Base-by-base conservation (phyloP, 2,113 vertebrate species). In the Bolborhynchus lineola region DNA sequence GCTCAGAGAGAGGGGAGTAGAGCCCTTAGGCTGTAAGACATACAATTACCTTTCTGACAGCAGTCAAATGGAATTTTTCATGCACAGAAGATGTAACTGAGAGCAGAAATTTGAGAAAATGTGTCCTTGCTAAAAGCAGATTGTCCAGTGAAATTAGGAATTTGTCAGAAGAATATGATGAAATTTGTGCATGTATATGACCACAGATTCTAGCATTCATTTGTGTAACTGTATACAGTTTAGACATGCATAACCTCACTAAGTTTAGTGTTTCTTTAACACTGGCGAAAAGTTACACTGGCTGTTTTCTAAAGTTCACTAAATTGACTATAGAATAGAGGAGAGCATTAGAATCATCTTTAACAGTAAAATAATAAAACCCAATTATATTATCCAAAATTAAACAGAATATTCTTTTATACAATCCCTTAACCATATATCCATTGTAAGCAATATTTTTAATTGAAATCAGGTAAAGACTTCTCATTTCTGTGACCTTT, bases 11-110 rank as follows among this genome's bases (percentile, higher is more conserved):
- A 87, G 46, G 69, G 78, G 41, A 88, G 42, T 7, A 84, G 68
- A 46, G 15, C 68, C 80, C 85, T 88, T 78, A 86, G 88, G 91
- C 83, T 75, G 39, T 60, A 49, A 86, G 55, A 94, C 50, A 60
- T 52, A 71, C 72, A 82, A 75, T 94, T 93, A 64, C 89, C 60
- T 89, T 92, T 60, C 82, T 78, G 65, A 82, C 80, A 86, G 33
- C 69, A 89, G 65, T n/a, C 72, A 89, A 92, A 92, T 91, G 39
- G 52, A 93, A 55, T 79, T 96, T 95, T 94, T 95, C 64, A 77
- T 3, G 5, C 67, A 76, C 69, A 57, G 85, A 77, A 89, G 24
- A 49, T 65, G 44, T 44, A 90, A 94, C 55, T 1, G 7, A 86
- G 65, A 74, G 33, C 8, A 76, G 18, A 52, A 89, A 60, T 91